These are phyloP conservation scores for Melitaea cinxia DNA, from an alignment of 1,140 invertebrate species.

Conservation along the genomic window DNA sequence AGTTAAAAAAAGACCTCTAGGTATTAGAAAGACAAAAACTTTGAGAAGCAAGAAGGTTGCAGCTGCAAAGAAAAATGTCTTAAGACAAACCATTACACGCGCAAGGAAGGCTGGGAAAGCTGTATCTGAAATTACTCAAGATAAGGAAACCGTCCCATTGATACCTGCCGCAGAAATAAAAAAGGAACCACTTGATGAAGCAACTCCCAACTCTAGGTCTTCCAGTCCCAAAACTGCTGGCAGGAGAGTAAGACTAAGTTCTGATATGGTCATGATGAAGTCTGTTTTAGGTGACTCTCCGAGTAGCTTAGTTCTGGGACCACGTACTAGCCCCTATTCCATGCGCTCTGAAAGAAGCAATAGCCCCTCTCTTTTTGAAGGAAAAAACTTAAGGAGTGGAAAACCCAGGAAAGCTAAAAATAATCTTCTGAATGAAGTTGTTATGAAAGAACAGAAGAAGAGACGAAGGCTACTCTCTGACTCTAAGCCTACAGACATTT, in stretches of 20 bases:
- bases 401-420: conserved; percentile 83
- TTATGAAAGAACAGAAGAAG: conserved; percentile 78
- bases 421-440: conserved; percentile 79
- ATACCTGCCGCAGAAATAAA: conserved; percentile 77
- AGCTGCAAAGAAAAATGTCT: conserved; percentile 64
- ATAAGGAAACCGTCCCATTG: conserved; percentile 65
- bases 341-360: conserved; percentile 82
- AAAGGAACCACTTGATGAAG: conserved; percentile 71
- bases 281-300: conserved; percentile 68
- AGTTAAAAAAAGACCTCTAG: conserved; percentile 70
- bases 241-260: conserved; percentile 69
- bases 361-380: conserved; percentile 71
- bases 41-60: conserved; percentile 72
- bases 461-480: conserved; percentile 74
- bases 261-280: conserved; percentile 77
- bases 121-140: conserved; percentile 55
- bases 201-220: conserved; percentile 69
- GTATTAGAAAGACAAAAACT: conserved; percentile 73
- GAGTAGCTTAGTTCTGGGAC: conserved; percentile 62
- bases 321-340: conserved; percentile 80
- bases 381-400: conserved; percentile 84
- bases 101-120: conserved; percentile 61
- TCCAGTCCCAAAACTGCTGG: conserved; percentile 74
- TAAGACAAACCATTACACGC: conserved; percentile 58
- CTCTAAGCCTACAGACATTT: conserved; percentile 59